Evolutionary conservation across 2,888 invertebrate species (phyloP).

Genomic region (Andrena haemorrhoa): DNA sequence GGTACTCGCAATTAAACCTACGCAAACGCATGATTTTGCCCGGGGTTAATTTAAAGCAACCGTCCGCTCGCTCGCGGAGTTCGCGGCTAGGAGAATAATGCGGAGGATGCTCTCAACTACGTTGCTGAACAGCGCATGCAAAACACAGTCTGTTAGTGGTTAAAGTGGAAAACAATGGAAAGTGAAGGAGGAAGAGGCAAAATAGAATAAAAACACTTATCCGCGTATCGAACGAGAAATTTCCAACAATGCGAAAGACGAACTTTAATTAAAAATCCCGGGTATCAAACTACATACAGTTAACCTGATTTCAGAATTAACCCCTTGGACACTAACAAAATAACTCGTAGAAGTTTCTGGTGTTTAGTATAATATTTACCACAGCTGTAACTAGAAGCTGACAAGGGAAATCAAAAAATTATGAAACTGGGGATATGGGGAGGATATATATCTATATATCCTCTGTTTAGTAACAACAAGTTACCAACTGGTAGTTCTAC

Average conservation of each 20-base stretch:
- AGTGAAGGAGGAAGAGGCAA: neutral
- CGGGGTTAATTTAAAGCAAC: slow-evolving; percentile 10
- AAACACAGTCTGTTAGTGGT: neutral
- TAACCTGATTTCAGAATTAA: no score
- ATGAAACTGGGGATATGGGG: no score
- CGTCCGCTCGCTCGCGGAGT: neutral
- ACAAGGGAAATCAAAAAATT: no score
- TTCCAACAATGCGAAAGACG: neutral
- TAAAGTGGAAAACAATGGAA: neutral
- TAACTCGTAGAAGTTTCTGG: no score
- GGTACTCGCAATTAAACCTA: slow-evolving; percentile 18
- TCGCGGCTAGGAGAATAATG: neutral
- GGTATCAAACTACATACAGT: no score
- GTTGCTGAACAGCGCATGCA: neutral
- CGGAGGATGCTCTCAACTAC: neutral
- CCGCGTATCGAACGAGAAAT: neutral
- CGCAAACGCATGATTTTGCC: slow-evolving; percentile 13
- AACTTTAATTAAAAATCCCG: neutral
- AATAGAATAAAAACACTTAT: neutral
- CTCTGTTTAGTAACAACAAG: no score
- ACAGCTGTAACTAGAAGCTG: no score
- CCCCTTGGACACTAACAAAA: no score
- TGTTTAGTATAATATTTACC: no score
- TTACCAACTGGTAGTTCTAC: no score
- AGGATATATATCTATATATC: no score